phyloP scores from a whole-genome alignment of 2,888 invertebrate species.

The Epinotia bilunana region DNA sequence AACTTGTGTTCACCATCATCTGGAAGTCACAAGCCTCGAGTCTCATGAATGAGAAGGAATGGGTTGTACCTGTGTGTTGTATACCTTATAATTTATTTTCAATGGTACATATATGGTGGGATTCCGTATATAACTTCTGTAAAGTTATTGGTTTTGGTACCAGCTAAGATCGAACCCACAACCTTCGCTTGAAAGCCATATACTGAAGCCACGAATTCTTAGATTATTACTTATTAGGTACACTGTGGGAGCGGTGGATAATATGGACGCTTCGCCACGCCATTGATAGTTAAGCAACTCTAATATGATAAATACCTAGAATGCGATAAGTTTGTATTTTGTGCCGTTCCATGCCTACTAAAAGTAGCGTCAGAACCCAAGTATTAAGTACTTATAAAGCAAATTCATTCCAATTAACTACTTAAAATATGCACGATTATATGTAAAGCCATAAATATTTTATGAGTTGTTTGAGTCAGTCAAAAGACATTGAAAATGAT shows the following conservation, averaged over 20 bases:
- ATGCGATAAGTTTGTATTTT: constrained; percentile 6
- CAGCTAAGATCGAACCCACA: no score
- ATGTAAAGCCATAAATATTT: constrained; percentile 17
- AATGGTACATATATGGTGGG: no score
- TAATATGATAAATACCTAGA: not conserved
- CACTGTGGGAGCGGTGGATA: no score
- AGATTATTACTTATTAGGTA: no score
- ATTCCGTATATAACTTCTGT: no score
- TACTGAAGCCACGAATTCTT: no score
- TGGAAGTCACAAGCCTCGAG: no score
- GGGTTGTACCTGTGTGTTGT: no score
- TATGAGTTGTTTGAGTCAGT: constrained; percentile 8
- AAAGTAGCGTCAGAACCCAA: constrained; percentile 20
- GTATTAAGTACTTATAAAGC: constrained; percentile 44
- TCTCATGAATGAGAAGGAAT: no score
- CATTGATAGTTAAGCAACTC: not conserved
- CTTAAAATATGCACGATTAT: constrained; percentile 38
- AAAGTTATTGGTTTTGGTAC: no score
- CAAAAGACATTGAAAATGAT: constrained; percentile 27
- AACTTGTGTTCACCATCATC: not conserved
- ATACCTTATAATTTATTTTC: no score
- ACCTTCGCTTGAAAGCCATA: no score
- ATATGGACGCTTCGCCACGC: not conserved
- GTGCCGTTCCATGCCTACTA: constrained; percentile 36
- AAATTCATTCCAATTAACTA: constrained; percentile 51